Base-by-base conservation (phyloP, 1,140 invertebrate species). In the Trachelipus rathkii region DNA sequence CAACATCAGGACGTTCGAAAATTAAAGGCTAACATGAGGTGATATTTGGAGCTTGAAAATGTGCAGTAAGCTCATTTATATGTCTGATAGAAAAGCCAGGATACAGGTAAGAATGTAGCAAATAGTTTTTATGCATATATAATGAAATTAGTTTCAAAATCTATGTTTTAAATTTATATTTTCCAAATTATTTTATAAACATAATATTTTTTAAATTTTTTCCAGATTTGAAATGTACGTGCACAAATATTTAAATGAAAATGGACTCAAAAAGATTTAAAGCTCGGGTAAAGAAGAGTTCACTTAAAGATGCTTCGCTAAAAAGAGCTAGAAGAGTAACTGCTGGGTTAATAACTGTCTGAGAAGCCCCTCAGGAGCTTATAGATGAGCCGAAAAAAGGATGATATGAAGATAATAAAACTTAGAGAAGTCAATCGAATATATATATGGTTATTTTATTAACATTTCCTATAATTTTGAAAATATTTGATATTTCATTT, bases 241-340 rank as follows among this genome's bases (percentile, higher is more conserved):
- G 95, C 96, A 0, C 95, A 98, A 84, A 86, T 99, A 3, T n/a
- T n/a, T 97, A 99, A 83, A 95, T 95, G 86, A 95, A 96, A 86
- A 85, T 99, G 77, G 96, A n/a, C 96, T 0, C 95, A 98, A 83
- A 97, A 98, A 83, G 96, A 99, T n/a, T n/a, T n/a, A 85, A 99
- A 99, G 83, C 95, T 98, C 83, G 95, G 95, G 86, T n/a, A 99
- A 99, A 82, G 98, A 99, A 86, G 96, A 98, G 81, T 91, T 6
- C n/a, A n/a, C 33, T 33, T 33, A 33, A 33, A 33, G 6, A 33
- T 33, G 33, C 33, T 33, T 33, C n/a, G 33, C 33, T 33, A 33
- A 33, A 33, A 33, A 33, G 33, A 6, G 2, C 33, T 1, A 33
- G 33, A 33, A 33, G 33, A 33, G 6, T 6, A 33, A n/a, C n/a